Base-by-base conservation (phyloP, 2,888 invertebrate genomes). In the Limenitis camilla region DNA sequence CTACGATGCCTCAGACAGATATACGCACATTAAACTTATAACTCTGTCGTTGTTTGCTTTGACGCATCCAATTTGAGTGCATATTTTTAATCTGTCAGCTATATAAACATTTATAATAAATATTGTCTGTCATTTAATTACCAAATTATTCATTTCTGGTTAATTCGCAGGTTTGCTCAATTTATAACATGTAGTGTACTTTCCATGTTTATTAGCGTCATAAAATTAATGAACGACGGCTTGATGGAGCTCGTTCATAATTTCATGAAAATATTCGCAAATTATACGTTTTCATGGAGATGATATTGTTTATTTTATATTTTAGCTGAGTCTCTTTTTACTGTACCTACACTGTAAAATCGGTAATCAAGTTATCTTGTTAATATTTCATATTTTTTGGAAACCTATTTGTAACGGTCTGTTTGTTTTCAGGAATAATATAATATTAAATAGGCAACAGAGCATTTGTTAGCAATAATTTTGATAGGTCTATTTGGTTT, bases 171-270 rank as follows among this genome's bases (percentile, higher is more conserved):
- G 54, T 58, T 49, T 49, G 52, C 38, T 58, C 50, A 61, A 64
- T 61, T 62, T 55, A 58, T 59, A 55, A 57, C 62, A 59, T 65
- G 62, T 68, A 65, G 53, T 61, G 52, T 55, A 52, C 52, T 66
- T 63, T 62, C 66, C 59, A 66, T 68, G 68, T 72, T 70, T 74
- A 74, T 70, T 71, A 68, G 65, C 59, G 59, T 64, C 70, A 67
- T 73, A 72, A 74, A 73, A 71, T 69, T 72, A 74, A 74, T 74
- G 69, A 72, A 66, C 63, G 63, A 54, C 64, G 56, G 61, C 57
- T 59, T 50, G 54, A 60, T 56, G 54, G 41, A 56, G 60, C 50
- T 53, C 43, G 58, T 53, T 60, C 52, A 62, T 58, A 58, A 59
- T 60, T 58, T 50, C 60, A 59, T 61, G 58, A 54, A 58, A 60